Evolutionary conservation across 2,888 invertebrate species (phyloP).

Genomic region (Pseudococcus longispinus): DNA sequence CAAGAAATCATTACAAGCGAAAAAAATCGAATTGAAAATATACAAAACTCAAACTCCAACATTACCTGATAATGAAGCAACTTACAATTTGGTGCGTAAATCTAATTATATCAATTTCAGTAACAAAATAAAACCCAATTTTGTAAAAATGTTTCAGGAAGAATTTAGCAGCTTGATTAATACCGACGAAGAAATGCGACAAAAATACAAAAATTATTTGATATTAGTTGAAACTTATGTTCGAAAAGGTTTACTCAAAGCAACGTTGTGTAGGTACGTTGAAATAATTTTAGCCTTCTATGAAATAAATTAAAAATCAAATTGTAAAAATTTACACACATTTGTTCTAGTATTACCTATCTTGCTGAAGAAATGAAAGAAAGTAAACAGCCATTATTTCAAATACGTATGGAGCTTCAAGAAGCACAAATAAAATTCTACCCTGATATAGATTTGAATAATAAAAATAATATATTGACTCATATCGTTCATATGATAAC

Average conservation of each 20-base stretch:
- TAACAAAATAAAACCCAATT: background rate
- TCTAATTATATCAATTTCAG: background rate
- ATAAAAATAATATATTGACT: constrained; percentile 73
- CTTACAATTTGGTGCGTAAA: constrained; percentile 30
- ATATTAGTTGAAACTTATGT: constrained; percentile 28
- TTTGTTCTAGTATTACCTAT: constrained; percentile 66
- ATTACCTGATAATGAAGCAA: constrained; percentile 33
- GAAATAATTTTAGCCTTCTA: background rate
- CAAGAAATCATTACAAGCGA: constrained; percentile 51
- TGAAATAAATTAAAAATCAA: background rate
- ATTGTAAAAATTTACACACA: background rate
- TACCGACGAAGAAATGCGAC: background rate
- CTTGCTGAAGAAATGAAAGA: constrained; percentile 71
- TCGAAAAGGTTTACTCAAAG: constrained; percentile 38
- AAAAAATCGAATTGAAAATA: constrained; percentile 41
- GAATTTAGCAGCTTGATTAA: constrained; percentile 23
- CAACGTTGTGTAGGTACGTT: constrained; percentile 34
- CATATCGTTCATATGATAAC: constrained; percentile 79
- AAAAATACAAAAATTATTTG: constrained; percentile 47
- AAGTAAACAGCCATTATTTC: constrained; percentile 75
- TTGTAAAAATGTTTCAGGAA: background rate
- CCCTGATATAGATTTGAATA: constrained; percentile 75
- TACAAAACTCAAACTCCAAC: constrained; percentile 50
- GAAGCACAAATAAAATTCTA: constrained; percentile 76
- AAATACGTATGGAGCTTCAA: constrained; percentile 76